Evolutionary conservation across 1,140 invertebrate genomes (phyloP).

Genomic region (Halictus rubicundus): DNA sequence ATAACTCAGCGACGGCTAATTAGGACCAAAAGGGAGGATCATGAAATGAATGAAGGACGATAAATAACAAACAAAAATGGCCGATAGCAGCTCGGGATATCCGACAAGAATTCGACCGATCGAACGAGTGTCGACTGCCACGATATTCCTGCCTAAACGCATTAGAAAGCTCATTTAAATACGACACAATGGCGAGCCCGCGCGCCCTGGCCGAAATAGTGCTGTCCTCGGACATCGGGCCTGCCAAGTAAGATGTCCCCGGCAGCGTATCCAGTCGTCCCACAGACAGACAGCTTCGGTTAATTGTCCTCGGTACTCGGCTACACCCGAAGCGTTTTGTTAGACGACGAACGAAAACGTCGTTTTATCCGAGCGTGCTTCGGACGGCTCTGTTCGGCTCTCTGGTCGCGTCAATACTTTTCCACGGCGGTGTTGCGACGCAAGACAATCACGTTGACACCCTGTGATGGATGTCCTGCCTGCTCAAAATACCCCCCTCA

Average conservation of each 20-base stretch:
- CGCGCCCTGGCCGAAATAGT: conserved; percentile 57
- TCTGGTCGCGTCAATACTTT: conserved; percentile 74
- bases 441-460: conserved; percentile 81
- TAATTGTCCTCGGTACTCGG: neutral
- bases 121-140: conserved; percentile 4
- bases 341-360: neutral
- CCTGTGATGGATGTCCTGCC: conserved; percentile 79
- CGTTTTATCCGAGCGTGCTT: neutral
- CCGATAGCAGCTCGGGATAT: neutral
- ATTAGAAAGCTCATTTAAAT: conserved; percentile 78
- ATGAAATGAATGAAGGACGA: too few relatives aligned
- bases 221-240: conserved; percentile 38
- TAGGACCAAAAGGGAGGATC: too few relatives aligned
- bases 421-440: conserved; percentile 64
- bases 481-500: conserved; percentile 74
- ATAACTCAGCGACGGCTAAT: too few relatives aligned
- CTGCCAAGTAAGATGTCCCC: neutral
- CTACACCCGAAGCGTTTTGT: neutral
- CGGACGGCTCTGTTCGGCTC: neutral
- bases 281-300: neutral
- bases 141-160: conserved; percentile 68
- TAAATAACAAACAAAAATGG: too few relatives aligned
- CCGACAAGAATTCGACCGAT: neutral
- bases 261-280: neutral
- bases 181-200: conserved; percentile 66